phyloP scores from a whole-genome alignment of 2,113 vertebrate species.

The Meriones unguiculatus region DNA sequence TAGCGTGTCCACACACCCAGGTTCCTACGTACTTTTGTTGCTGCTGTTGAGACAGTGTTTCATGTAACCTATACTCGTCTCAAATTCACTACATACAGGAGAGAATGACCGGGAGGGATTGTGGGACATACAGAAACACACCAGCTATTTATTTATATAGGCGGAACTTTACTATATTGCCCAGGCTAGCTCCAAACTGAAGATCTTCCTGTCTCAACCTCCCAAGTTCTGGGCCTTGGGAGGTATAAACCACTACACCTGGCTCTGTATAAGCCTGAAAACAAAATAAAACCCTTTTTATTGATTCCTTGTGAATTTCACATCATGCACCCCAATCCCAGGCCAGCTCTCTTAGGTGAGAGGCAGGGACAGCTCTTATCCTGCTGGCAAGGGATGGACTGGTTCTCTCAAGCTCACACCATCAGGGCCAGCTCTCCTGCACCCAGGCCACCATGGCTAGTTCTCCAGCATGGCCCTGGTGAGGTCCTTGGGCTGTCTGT shows the following conservation, averaged over 20 bases:
- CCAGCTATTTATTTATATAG: not conserved
- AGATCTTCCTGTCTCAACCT: not conserved
- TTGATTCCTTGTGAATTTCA: not conserved
- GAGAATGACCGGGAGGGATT: not conserved
- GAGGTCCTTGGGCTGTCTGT: no score
- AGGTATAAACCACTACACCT: not conserved
- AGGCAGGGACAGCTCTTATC: not conserved
- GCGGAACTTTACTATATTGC: not conserved
- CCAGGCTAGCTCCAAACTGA: not conserved
- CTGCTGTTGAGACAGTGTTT: not conserved
- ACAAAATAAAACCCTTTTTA: not conserved
- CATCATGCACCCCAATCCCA: not conserved
- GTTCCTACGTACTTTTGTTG: not conserved
- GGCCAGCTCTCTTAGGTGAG: not conserved
- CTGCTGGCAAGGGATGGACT: no score
- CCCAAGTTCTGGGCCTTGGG: not conserved
- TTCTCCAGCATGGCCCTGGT: no score
- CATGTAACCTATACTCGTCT: not conserved
- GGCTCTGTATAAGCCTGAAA: not conserved
- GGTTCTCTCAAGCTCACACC: not conserved
- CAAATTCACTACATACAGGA: not conserved
- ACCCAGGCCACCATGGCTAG: no score
- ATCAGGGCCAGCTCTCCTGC: no score
- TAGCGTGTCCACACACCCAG: not conserved
- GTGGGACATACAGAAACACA: not conserved